Evolutionary conservation across 2,797 vertebrate genomes (phyloP), one percentile per base, ranked within the genome.

Genomic region (Champsocephalus esox): DNA sequence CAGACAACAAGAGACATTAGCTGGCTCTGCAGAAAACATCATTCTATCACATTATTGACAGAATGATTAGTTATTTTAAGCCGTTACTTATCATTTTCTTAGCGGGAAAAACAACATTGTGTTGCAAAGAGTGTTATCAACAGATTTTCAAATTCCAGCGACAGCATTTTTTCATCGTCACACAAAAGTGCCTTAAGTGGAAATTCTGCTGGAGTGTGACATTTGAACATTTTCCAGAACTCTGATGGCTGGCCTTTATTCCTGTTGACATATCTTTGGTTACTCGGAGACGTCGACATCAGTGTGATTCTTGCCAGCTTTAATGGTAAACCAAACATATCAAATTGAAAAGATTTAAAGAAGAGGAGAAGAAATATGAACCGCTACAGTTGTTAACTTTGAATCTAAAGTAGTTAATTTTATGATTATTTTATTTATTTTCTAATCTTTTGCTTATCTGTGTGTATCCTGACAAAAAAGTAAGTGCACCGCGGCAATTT

Each of bases 1-100:
- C 59, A 83, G 58, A 83, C 72, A 84, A 79, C 21, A 41, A 71
- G 52, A 73, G 84, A 62, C 71, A 88, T 64, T 24, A 66, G 52
- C 28, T 19, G 14, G 34, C 43, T 78, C 64, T n/a, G 65, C 51
- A 65, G 54, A 80, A 81, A 64, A 72, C 17, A 3, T 75, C 38
- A 70, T 65, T 66, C 65, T 41, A 51, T 41, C 55, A 10, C 4
- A 51, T 41, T 8, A 84, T 77, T 16, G 55, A 61, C 46, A 81
- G 24, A 24, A 24, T 24, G 24, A 24, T 24, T 4, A 8, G 34
- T 66, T 62, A 68, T 66, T 76, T 82, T 8, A 70, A 82, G 34
- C 13, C 16, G 66, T 67, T 54, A 65, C 72, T 77, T 63, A 68
- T 71, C 13, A 73, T 70, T 83, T 72, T 55, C 57, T 68, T 63